Percentiles rank a stretch among this genome's conserved stretches.
phyloP scores from a whole-genome alignment of 2,113 vertebrate species.

The Tonatia bakeri region DNA sequence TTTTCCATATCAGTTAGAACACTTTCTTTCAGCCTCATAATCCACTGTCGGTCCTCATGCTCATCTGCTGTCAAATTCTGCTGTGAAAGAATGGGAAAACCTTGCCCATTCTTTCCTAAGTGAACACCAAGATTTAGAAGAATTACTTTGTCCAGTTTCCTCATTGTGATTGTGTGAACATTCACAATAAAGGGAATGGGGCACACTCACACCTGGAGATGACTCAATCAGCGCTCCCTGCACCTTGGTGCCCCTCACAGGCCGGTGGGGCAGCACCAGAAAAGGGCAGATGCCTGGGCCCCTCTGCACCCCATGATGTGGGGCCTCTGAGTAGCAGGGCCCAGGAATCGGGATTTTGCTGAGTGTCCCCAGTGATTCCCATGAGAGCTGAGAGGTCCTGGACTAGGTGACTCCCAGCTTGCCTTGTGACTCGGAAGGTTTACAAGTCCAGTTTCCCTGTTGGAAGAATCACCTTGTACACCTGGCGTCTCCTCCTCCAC shows the following conservation, averaged over 20 bases:
- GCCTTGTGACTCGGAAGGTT: background rate
- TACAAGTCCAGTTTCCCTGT: background rate
- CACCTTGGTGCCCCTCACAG: background rate
- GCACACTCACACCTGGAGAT: background rate
- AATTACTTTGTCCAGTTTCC: background rate
- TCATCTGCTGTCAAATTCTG: background rate
- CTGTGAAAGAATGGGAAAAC: too few species aligned
- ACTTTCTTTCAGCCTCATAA: background rate
- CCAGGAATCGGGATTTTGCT: background rate
- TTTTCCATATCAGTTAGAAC: background rate
- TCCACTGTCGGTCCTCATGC: background rate
- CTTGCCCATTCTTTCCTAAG: background rate
- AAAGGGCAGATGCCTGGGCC: background rate
- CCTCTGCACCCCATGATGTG: background rate
- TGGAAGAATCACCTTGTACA: background rate
- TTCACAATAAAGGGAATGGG: background rate
- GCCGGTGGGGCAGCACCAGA: background rate
- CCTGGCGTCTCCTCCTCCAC: background rate
- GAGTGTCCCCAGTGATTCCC: fast-evolving
- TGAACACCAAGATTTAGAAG: background rate
- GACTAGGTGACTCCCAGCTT: background rate
- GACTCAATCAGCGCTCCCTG: background rate
- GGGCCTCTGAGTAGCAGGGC: background rate
- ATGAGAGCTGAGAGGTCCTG: background rate
- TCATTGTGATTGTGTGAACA: background rate